Percentiles rank a stretch among this genome's conserved stretches.
phyloP scores from a whole-genome alignment of 2,113 vertebrate genomes.

The Plecturocebus donacophilus region DNA sequence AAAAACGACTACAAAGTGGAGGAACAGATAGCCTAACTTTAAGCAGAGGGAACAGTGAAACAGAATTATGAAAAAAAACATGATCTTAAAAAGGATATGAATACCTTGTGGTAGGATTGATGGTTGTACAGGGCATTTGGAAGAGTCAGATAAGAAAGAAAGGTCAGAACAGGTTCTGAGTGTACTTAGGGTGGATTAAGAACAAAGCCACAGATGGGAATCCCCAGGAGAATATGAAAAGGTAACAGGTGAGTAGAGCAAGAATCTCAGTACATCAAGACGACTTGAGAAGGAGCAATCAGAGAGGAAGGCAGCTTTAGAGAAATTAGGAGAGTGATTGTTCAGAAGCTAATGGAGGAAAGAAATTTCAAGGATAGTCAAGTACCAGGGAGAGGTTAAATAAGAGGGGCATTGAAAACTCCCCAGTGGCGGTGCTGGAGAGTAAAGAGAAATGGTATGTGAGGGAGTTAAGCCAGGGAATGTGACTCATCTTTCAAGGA shows the following conservation, averaged over 20 bases:
- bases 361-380: not conserved
- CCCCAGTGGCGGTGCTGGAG: not conserved
- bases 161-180: not conserved
- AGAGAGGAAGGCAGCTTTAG: not conserved
- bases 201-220: not conserved
- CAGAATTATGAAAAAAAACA: not conserved
- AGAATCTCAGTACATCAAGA: not conserved
- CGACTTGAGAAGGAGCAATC: not conserved
- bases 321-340: not conserved
- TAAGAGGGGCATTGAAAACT: not conserved
- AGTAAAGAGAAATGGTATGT: not conserved
- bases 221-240: not conserved
- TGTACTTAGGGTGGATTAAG: not conserved
- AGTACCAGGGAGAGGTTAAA: not conserved
- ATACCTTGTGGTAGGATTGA: not conserved
- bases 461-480: not conserved
- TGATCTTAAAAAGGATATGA: not conserved
- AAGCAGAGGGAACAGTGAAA: not conserved
- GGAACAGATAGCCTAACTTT: not conserved
- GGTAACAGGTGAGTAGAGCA: not conserved
- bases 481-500: not conserved
- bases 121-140: not conserved
- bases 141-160: slow-evolving; percentile 23
- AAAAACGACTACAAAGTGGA: not conserved
- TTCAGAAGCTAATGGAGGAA: not conserved